Percentiles rank a stretch among this genome's conserved stretches.
These are phyloP conservation scores for Antheraea yamamai DNA, from an alignment of 2,888 invertebrate species.

Conservation along the genomic window DNA sequence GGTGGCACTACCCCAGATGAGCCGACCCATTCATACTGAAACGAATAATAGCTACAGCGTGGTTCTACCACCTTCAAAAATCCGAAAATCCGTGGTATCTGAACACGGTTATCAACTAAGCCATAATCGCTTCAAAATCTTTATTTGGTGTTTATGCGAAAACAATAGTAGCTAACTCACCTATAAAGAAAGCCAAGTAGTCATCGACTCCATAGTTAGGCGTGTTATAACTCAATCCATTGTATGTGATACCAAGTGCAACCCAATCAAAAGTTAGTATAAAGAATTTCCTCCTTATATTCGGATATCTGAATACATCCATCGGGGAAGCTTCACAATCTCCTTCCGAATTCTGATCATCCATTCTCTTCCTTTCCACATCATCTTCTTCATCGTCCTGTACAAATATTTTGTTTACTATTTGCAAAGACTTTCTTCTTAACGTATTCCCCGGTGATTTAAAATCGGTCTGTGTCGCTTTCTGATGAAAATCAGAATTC, in stretches of 20 bases:
- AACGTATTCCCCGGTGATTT: conserved; percentile 56
- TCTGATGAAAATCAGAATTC: conserved; percentile 47
- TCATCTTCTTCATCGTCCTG: conserved; percentile 57
- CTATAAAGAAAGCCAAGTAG: conserved; percentile 85
- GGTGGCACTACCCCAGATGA: too few relatives aligned
- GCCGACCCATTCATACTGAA: too few relatives aligned
- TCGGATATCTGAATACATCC: conserved; percentile 84
- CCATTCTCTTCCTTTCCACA: conserved; percentile 64
- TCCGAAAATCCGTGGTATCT: too few relatives aligned
- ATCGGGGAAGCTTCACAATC: conserved; percentile 82
- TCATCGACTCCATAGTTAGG: conserved; percentile 86
- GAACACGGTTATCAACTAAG: too few relatives aligned
- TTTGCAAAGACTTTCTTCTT: conserved; percentile 64
- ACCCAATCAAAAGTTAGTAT: conserved; percentile 86
- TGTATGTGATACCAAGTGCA: conserved; percentile 86
- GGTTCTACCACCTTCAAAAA: too few relatives aligned
- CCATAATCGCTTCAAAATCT: too few relatives aligned
- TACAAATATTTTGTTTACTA: conserved; percentile 62
- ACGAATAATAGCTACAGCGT: too few relatives aligned
- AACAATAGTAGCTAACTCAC: conserved; percentile 54
- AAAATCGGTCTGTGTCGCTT: conserved; percentile 59
- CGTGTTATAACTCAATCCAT: conserved; percentile 85
- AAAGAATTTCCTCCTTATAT: conserved; percentile 85
- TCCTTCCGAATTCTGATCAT: conserved; percentile 71
- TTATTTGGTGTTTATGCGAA: too few relatives aligned